A percentile compares a stretch with the other conserved stretches of the same genome.
Conservation (phyloP, 2,113 vertebrate genomes). For the Daboia siamensis region DNA sequence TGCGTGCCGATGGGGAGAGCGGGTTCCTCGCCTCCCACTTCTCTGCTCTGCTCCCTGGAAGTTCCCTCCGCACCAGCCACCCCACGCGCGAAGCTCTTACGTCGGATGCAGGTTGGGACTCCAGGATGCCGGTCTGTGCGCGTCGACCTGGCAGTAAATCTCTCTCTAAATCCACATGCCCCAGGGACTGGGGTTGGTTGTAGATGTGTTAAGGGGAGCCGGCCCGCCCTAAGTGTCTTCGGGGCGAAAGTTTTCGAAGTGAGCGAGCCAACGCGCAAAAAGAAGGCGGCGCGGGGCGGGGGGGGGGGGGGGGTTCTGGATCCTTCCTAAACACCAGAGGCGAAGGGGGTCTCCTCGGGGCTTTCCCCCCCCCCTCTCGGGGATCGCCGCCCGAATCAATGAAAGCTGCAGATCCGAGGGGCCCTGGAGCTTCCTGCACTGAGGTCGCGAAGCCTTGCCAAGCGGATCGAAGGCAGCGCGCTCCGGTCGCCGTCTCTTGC, state of each 20-base stretch:
- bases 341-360: neutral
- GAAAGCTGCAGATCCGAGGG: neutral
- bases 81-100: neutral
- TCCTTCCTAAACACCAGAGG: neutral
- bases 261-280: neutral
- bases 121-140: too few relatives aligned
- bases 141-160: neutral
- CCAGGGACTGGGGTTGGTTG: neutral
- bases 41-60: neutral
- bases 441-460: neutral
- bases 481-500: neutral
- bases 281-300: too few relatives aligned
- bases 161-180: neutral
- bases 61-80: neutral
- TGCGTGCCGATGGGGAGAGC: neutral
- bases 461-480: neutral
- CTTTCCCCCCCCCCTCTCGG: too few relatives aligned
- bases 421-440: neutral
- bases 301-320: too few relatives aligned
- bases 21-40: neutral
- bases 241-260: neutral
- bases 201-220: neutral
- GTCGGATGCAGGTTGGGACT: neutral
- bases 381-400: neutral
- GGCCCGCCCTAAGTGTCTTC: too few relatives aligned